phyloP scores from a whole-genome alignment of 2,797 vertebrate genomes.

The Sebastes vulpes region DNA sequence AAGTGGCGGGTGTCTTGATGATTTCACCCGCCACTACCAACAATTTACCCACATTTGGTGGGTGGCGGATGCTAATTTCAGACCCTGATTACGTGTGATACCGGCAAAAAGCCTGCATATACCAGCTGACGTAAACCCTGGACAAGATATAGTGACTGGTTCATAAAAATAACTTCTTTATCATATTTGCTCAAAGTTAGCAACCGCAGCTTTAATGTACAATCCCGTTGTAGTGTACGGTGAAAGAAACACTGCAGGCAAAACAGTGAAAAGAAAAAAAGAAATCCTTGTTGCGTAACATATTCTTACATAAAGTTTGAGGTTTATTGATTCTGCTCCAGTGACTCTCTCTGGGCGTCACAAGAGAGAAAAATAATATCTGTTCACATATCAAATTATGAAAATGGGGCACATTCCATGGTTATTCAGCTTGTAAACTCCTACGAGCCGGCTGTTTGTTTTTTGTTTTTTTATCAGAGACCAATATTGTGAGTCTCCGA shows the following conservation, averaged over 20 bases:
- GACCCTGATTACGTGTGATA: too few relatives aligned
- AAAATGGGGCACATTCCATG: conserved; percentile 30
- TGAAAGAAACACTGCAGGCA: background rate
- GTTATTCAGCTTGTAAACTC: conserved; percentile 1
- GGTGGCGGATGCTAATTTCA: too few relatives aligned
- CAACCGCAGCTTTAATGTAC: background rate
- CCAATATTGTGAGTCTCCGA: conserved; percentile 3
- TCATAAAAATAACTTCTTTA: too few relatives aligned
- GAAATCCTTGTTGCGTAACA: conserved; percentile 17
- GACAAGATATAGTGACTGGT: too few relatives aligned
- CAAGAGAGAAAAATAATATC: conserved; percentile 6
- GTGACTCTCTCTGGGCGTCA: conserved; percentile 21
- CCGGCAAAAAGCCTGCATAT: too few relatives aligned
- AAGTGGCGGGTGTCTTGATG: too few relatives aligned
- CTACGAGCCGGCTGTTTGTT: background rate
- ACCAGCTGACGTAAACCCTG: too few relatives aligned
- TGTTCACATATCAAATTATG: conserved; percentile 24
- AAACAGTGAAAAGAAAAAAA: background rate
- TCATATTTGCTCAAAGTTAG: background rate
- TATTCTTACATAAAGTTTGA: conserved; percentile 24
- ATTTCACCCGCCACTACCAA: too few relatives aligned
- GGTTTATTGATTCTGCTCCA: conserved; percentile 37
- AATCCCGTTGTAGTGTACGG: background rate
- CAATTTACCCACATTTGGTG: too few relatives aligned
- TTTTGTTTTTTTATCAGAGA: conserved; percentile 9